Evolutionary conservation across 2,797 vertebrate species (phyloP).

Genomic region (Lagorchestes hirsutus): DNA sequence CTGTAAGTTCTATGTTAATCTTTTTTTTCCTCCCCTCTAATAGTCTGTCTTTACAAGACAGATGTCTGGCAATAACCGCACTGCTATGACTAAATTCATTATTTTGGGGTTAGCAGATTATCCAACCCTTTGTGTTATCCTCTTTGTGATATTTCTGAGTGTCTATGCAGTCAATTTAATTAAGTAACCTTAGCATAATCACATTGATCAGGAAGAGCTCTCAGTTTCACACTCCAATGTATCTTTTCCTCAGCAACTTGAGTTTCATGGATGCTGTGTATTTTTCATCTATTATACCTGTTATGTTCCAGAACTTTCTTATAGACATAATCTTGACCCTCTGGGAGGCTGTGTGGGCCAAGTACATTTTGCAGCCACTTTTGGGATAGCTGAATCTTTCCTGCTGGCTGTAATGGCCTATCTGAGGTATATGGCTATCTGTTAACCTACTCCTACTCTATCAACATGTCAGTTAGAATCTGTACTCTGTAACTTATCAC

Average conservation of each 20-base stretch:
- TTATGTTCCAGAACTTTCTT: constrained; percentile 70
- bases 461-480: constrained; percentile 57
- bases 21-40: constrained; percentile 38
- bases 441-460: constrained; percentile 64
- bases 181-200: constrained; percentile 75
- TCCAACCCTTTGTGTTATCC: constrained; percentile 34
- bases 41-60: constrained; percentile 1
- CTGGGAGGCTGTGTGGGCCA: constrained; percentile 64
- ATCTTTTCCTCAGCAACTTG: constrained; percentile 73
- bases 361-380: constrained; percentile 73
- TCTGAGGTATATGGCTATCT: constrained; percentile 64
- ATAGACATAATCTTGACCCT: constrained; percentile 53
- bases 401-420: constrained; percentile 73
- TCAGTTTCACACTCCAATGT: constrained; percentile 68
- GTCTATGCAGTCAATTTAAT: constrained; percentile 65
- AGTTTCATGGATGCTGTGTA: constrained; percentile 70
- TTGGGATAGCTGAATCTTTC: constrained; percentile 76
- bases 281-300: constrained; percentile 62
- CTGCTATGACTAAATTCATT: constrained; percentile 69
- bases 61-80: constrained; percentile 64
- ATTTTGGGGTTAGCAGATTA: constrained; percentile 71
- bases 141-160: constrained; percentile 69
- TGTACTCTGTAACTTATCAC: constrained; percentile 55
- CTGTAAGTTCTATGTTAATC: background rate
- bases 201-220: constrained; percentile 63